These are phyloP conservation scores for Euzetes globulus DNA, from an alignment of 2,888 invertebrate genomes.

Conservation along the genomic window DNA sequence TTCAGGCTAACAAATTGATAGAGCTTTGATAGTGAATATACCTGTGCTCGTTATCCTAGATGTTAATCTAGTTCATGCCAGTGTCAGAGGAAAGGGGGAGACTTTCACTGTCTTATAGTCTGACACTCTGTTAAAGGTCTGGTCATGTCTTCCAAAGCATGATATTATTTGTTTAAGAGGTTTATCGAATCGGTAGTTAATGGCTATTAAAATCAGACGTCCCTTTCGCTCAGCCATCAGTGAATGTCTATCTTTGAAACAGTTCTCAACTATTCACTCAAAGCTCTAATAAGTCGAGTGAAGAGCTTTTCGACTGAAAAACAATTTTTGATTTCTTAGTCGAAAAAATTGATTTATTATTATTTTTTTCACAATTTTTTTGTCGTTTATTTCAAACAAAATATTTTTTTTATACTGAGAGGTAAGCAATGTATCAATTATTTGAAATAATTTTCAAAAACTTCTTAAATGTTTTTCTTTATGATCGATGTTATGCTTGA, in stretches of 20 bases:
- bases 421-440: too few relatives aligned
- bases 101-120: too few relatives aligned
- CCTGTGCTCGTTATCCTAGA: neutral
- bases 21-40: neutral
- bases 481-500: too few relatives aligned
- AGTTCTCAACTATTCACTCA: neutral
- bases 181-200: neutral
- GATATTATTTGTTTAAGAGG: neutral
- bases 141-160: neutral
- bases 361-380: neutral
- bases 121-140: neutral
- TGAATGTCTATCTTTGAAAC: neutral
- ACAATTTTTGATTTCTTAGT: neutral
- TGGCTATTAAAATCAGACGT: neutral
- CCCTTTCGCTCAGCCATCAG: neutral
- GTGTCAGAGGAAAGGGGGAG: neutral
- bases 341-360: too few relatives aligned
- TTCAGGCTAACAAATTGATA: neutral
- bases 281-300: neutral
- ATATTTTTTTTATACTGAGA: too few relatives aligned
- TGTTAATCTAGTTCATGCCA: conserved; percentile 15
- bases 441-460: too few relatives aligned
- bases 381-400: too few relatives aligned
- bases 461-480: too few relatives aligned
- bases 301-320: neutral